Percentiles rank a stretch among this genome's conserved stretches.
Evolutionary conservation across 2,113 vertebrate species (phyloP).

Genomic region (Psilopogon haemacephalus): DNA sequence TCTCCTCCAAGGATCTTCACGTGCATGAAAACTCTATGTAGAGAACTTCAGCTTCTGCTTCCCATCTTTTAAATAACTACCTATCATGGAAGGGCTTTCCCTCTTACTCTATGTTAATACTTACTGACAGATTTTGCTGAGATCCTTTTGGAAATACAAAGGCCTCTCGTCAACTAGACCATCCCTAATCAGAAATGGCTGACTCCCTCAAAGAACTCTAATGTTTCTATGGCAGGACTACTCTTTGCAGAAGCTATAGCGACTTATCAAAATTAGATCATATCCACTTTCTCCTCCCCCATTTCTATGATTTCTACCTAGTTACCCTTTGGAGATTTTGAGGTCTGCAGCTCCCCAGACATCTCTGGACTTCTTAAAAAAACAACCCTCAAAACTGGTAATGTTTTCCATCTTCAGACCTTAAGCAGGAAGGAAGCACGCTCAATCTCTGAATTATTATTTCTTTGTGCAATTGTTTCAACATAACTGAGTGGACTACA

Average conservation of each 20-base stretch:
- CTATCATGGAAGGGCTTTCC: background rate
- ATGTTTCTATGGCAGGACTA: background rate
- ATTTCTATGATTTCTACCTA: background rate
- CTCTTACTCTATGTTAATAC: background rate
- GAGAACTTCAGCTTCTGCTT: background rate
- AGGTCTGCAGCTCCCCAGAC: background rate
- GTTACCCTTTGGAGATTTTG: background rate
- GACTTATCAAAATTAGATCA: background rate
- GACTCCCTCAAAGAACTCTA: background rate
- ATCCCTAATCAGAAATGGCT: background rate
- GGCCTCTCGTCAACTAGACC: background rate
- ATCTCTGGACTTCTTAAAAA: background rate
- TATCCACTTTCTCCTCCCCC: accelerated
- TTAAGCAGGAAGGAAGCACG: background rate
- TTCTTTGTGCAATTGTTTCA: background rate
- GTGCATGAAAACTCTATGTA: background rate
- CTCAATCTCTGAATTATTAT: background rate
- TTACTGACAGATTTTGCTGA: background rate
- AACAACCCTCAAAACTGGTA: accelerated
- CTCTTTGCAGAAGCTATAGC: background rate
- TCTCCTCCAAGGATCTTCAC: background rate
- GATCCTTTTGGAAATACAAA: background rate
- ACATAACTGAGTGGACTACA: background rate
- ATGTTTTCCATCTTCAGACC: background rate
- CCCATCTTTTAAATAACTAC: background rate